A percentile compares a stretch with the other conserved stretches of the same genome.
These are phyloP conservation scores for Akabosia matsudoensis DNA, from an alignment of 1,140 invertebrate genomes.

Conservation along the genomic window DNA sequence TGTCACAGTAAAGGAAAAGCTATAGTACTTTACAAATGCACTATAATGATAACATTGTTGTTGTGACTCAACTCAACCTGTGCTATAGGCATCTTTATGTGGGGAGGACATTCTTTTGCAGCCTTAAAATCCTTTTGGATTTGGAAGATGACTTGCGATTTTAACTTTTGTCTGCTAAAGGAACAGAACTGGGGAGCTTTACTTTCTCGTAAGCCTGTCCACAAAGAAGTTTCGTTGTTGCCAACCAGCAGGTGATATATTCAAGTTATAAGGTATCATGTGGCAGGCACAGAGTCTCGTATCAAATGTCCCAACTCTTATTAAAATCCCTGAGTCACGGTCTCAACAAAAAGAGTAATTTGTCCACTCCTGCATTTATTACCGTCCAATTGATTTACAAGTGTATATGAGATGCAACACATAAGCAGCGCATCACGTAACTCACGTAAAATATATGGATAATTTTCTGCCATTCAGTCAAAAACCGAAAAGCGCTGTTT, in stretches of 20 bases:
- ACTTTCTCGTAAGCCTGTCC: too few species aligned
- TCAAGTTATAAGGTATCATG: conserved; percentile 10
- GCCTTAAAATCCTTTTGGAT: too few species aligned
- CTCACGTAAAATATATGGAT: background rate
- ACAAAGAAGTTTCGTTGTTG: conserved; percentile 19
- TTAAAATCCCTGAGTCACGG: conserved; percentile 16
- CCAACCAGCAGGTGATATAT: conserved; percentile 20
- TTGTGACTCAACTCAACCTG: background rate
- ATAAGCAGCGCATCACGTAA: conserved; percentile 3
- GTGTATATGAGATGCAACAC: too few species aligned
- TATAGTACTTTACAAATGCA: too few species aligned
- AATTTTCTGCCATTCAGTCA: background rate
- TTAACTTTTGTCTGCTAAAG: background rate
- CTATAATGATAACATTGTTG: too few species aligned
- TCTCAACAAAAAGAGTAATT: conserved; percentile 3
- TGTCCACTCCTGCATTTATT: background rate
- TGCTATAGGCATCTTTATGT: too few species aligned
- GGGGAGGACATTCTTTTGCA: background rate
- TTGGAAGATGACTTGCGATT: conserved; percentile 12
- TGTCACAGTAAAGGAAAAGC: conserved; percentile 5
- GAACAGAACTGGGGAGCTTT: background rate
- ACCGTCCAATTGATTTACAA: too few species aligned
- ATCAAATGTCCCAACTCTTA: background rate
- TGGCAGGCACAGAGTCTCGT: background rate
- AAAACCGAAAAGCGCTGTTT: background rate